Percentiles rank a stretch among this genome's conserved stretches.
Evolutionary conservation across 2,888 invertebrate genomes (phyloP).

Genomic region (Gerris lacustris): DNA sequence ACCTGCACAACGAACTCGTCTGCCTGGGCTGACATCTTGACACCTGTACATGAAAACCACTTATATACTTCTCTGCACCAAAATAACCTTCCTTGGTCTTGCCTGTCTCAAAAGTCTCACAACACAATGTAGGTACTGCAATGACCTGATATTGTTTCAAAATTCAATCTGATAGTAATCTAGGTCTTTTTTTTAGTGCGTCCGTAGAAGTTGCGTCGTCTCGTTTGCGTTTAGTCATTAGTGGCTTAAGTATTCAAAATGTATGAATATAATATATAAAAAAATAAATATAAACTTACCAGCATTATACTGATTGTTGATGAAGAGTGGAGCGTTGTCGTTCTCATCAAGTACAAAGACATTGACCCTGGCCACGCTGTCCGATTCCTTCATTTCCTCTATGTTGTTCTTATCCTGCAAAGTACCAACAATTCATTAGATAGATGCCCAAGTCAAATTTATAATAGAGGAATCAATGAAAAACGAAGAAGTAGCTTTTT

Average conservation of each 20-base stretch:
- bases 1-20: conserved; percentile 63
- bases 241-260: too few relatives aligned
- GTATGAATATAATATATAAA: not conserved
- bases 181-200: too few relatives aligned
- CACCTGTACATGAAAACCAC: conserved; percentile 40
- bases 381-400: conserved; percentile 24
- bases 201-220: too few relatives aligned
- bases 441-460: too few relatives aligned
- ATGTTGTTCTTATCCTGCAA: conserved; percentile 25
- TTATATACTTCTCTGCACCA: conserved; percentile 24
- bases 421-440: conserved; percentile 2
- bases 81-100: too few relatives aligned
- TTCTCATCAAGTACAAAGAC: conserved; percentile 68
- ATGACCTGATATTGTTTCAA: too few relatives aligned
- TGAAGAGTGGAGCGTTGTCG: conserved; percentile 69
- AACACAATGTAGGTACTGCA: too few relatives aligned
- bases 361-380: conserved; percentile 57
- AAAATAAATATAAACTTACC: conserved; percentile 38
- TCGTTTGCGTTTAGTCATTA: too few relatives aligned
- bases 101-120: too few relatives aligned
- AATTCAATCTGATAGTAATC: too few relatives aligned
- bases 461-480: too few relatives aligned
- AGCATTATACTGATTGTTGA: conserved; percentile 50
- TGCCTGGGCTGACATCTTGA: conserved; percentile 63
- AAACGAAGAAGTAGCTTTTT: too few relatives aligned